These are phyloP conservation scores for Ardeotis arabs DNA, from an alignment of 2,113 vertebrate genomes.

Conservation along the genomic window DNA sequence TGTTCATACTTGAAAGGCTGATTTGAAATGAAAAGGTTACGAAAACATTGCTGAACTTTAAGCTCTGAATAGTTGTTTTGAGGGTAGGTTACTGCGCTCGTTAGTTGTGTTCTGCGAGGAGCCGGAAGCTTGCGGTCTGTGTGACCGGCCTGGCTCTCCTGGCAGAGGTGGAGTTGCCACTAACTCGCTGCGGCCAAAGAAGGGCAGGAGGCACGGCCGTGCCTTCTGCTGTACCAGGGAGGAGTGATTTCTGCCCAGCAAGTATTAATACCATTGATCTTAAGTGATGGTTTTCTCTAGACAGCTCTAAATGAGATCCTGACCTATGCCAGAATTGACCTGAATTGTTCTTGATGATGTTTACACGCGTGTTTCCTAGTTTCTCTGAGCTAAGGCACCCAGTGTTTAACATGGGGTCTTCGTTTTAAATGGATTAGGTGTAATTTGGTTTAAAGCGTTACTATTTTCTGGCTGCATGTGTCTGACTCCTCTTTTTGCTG, in stretches of 20 bases:
- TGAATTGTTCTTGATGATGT: neutral
- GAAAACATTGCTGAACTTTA: neutral
- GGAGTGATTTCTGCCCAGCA: neutral
- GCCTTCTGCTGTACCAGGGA: neutral
- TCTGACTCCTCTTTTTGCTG: neutral
- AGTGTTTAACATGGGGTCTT: fast-evolving
- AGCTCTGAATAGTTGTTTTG: neutral
- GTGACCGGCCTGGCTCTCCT: neutral
- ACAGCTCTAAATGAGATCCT: neutral
- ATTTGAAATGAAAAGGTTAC: neutral
- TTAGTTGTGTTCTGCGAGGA: neutral
- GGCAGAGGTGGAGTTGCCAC: neutral
- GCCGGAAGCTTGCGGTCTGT: neutral
- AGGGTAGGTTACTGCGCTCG: fast-evolving
- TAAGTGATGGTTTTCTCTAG: neutral
- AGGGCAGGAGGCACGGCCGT: neutral
- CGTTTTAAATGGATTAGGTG: neutral
- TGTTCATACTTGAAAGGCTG: neutral
- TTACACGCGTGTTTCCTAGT: fast-evolving
- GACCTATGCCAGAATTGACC: neutral
- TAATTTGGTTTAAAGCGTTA: fast-evolving
- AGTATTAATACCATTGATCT: no score
- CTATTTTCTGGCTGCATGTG: neutral
- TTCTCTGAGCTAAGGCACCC: neutral
- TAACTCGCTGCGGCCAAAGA: neutral